Base-by-base conservation (phyloP, 2,888 invertebrate species). In the Panorpa germanica region DNA sequence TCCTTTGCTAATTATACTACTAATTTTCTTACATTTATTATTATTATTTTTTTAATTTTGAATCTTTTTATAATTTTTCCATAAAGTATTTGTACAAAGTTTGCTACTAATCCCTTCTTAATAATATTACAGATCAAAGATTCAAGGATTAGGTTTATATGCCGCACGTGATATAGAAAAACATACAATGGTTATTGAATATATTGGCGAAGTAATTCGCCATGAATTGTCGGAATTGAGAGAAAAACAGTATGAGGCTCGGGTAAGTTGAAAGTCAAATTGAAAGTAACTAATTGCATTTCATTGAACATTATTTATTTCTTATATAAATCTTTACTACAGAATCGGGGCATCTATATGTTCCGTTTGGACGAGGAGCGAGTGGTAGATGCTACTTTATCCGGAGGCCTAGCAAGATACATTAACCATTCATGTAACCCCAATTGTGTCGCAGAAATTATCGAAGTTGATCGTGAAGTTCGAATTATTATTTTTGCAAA, bases 351-450 rank as follows among this genome's bases (percentile, higher is more conserved):
- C 43, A 88, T 90, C 49, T 95, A 95, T 58, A 95, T 95, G 93
- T 95, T 99, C 63, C 78, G 98, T 3, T 65, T 98, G 52, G 95
- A 96, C 57, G 91, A 95, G 57, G 86, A 96, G 51, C 71, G 83
- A 40, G 93, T 99, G 37, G 83, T 98, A 35, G 98, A 99, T 64
- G 98, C 98, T 17, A 98, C 98, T 14, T 65, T 96, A 49, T 72
- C 76, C 43, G 98, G 98, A 38, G 98, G 98, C 6, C 69, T 95
- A 40, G 98, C 98, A 34, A 71, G 90, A 36, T 95, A 96, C 58
- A 90, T 98, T 53, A 98, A 98, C 63, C 98, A 99, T 62, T 95
- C 93, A 31, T 99, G 98, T 57, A 86, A 90, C 61, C 98, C 98
- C 32, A 98, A 98, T 63, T 98, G 98, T 61, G 90, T 93, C 32